Evolutionary conservation across 2,113 vertebrate species (phyloP).

Genomic region (Brachypteracias leptosomus): DNA sequence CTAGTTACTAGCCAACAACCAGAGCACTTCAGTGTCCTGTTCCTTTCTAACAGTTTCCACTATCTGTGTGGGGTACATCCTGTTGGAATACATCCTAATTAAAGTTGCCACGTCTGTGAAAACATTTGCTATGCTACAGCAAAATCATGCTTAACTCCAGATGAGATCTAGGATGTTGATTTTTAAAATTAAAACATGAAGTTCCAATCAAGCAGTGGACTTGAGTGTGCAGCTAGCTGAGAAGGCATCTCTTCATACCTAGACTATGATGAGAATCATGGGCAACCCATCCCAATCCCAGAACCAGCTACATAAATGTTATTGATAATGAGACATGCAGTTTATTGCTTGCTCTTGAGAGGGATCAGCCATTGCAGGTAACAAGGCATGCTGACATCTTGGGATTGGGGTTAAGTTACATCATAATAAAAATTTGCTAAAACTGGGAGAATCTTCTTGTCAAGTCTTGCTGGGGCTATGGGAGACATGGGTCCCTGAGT

Average conservation of each 20-base stretch:
- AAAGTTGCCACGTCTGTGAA: not conserved
- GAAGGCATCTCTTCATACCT: not conserved
- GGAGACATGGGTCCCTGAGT: not conserved
- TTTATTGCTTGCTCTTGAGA: not conserved
- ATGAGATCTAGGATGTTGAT: not conserved
- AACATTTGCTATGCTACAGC: not conserved
- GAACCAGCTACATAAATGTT: not conserved
- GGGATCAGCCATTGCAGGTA: not conserved
- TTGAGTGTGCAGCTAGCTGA: not conserved
- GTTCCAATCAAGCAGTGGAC: not conserved
- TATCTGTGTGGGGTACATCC: not conserved
- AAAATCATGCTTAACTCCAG: not conserved
- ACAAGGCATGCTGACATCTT: not conserved
- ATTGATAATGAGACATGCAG: not conserved
- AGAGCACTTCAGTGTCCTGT: not conserved
- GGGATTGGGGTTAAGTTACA: not conserved
- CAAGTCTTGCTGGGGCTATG: not conserved
- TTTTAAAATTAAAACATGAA: not conserved
- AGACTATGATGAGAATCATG: not conserved
- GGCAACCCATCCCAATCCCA: not conserved
- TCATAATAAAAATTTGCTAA: not conserved
- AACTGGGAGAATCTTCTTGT: not conserved
- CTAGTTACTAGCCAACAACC: not conserved
- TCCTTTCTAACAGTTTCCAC: not conserved
- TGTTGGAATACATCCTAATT: not conserved